phyloP scores from a whole-genome alignment of 2,888 invertebrate species.

The Gonocerus acuteangulatus region DNA sequence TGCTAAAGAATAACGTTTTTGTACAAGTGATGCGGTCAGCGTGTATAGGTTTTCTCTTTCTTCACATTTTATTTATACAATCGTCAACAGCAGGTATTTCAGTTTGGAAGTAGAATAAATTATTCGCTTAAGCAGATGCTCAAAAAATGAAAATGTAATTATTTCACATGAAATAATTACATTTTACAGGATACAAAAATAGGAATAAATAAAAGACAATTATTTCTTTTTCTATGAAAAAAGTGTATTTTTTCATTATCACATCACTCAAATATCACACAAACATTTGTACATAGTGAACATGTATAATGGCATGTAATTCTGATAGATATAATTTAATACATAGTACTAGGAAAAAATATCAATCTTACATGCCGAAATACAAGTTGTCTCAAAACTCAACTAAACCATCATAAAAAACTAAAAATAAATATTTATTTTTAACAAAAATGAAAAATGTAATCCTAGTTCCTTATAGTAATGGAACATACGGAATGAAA shows the following conservation, averaged over 20 bases:
- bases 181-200: no score
- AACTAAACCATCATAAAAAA: background rate
- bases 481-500: constrained; percentile 14
- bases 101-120: no score
- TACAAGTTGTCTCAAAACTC: constrained; percentile 7
- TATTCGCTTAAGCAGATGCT: no score
- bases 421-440: background rate
- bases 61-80: no score
- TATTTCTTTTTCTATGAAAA: constrained; percentile 1
- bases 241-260: constrained; percentile 5
- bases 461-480: background rate
- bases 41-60: no score
- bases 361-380: constrained; percentile 5
- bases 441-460: constrained; percentile 5
- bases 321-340: constrained; percentile 7
- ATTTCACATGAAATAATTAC: no score
- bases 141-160: no score
- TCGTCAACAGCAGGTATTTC: no score
- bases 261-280: constrained; percentile 14
- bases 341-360: constrained; percentile 18
- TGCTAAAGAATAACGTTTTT: no score
- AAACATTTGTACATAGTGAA: constrained; percentile 15
- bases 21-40: no score
- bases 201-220: no score
- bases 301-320: constrained; percentile 9